Percentiles rank a stretch among this genome's conserved stretches.
Conservation (phyloP, 2,888 invertebrate genomes). For the Ophion slaviceki region DNA sequence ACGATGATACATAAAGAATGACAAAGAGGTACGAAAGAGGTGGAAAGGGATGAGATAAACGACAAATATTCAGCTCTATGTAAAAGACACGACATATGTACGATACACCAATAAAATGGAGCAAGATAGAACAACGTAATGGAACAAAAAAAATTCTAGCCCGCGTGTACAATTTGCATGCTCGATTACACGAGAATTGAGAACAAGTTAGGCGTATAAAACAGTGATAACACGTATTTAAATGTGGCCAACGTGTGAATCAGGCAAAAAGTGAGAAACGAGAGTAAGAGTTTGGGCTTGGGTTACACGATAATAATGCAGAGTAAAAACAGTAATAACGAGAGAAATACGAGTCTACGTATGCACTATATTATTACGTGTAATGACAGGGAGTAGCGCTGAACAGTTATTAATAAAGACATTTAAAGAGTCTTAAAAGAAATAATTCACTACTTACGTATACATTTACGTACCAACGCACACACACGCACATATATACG, state of each 20-base stretch:
- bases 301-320: conserved; percentile 45
- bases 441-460: conserved; percentile 20
- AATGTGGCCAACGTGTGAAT: conserved; percentile 62
- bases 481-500: background rate
- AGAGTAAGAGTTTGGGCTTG: conserved; percentile 25
- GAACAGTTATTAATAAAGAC: conserved; percentile 55
- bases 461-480: background rate
- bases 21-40: background rate
- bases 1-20: background rate
- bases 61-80: background rate
- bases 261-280: conserved; percentile 52
- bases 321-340: conserved; percentile 53
- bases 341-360: conserved; percentile 34
- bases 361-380: conserved; percentile 55
- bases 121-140: too few relatives aligned
- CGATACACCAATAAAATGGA: background rate
- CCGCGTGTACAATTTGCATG: conserved; percentile 33
- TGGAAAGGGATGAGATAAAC: background rate
- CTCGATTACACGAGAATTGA: conserved; percentile 30
- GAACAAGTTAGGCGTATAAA: conserved; percentile 35
- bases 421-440: conserved; percentile 41
- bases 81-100: background rate
- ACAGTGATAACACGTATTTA: conserved; percentile 54
- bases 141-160: conserved; percentile 10
- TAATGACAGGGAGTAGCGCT: conserved; percentile 49